Percentiles rank a stretch among this genome's conserved stretches.
Evolutionary conservation across 2,888 invertebrate genomes (phyloP).

Genomic region (Trichopoda pennipes): DNA sequence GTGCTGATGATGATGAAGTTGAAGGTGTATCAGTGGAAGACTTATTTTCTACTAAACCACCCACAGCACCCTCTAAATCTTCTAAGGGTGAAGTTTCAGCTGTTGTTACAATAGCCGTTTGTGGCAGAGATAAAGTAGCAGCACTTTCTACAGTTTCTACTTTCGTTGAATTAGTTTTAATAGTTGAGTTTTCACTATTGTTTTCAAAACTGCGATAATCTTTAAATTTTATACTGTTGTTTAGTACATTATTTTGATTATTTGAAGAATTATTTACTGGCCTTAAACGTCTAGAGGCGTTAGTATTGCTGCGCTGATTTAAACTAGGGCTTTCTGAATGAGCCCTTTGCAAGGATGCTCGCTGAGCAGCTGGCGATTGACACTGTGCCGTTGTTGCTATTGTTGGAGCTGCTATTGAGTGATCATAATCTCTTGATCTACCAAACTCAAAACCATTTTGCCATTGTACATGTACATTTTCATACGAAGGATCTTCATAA

Average conservation of each 20-base stretch:
- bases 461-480: constrained; percentile 81
- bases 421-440: constrained; percentile 77
- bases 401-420: constrained; percentile 61
- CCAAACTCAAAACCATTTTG: constrained; percentile 81
- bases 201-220: constrained; percentile 80
- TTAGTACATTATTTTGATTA: constrained; percentile 56
- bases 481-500: constrained; percentile 80
- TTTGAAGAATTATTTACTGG: constrained; percentile 61
- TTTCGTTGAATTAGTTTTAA: constrained; percentile 75
- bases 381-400: constrained; percentile 54
- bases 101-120: constrained; percentile 7
- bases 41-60: constrained; percentile 62
- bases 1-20: neutral
- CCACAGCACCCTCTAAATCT: constrained; percentile 75
- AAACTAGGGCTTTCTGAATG: constrained; percentile 80
- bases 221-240: constrained; percentile 72
- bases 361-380: constrained; percentile 70
- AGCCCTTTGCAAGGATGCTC: constrained; percentile 75
- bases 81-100: constrained; percentile 62
- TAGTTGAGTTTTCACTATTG: constrained; percentile 79
- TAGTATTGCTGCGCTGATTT: constrained; percentile 68
- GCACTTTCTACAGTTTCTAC: constrained; percentile 54
- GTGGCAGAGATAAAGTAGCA: constrained; percentile 5
- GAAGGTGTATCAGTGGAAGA: constrained; percentile 11
- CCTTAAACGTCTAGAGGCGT: constrained; percentile 72